These are phyloP conservation scores for Euwallacea fornicatus DNA, from an alignment of 1,140 invertebrate species.

Conservation along the genomic window DNA sequence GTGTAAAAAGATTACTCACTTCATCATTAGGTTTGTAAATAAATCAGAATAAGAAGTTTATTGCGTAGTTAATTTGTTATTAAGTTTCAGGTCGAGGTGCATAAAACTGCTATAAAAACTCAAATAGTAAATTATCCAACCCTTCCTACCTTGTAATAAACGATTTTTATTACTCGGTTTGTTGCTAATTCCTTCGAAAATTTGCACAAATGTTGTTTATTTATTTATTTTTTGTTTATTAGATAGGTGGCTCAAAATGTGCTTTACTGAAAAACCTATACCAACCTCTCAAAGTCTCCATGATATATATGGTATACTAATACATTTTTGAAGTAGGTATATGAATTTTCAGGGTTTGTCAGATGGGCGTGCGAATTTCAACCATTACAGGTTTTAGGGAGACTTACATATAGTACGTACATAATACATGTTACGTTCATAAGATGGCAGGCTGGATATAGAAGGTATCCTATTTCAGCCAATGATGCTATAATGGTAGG, in stretches of 20 bases:
- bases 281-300: background rate
- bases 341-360: slow-evolving; percentile 39
- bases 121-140: too few relatives aligned
- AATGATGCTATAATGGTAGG: slow-evolving; percentile 36
- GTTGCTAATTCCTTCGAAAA: background rate
- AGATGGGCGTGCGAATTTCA: slow-evolving; percentile 34
- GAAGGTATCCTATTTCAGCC: slow-evolving; percentile 32
- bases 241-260: background rate
- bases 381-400: slow-evolving; percentile 39
- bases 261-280: background rate
- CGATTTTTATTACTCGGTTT: background rate
- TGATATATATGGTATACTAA: background rate
- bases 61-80: too few relatives aligned
- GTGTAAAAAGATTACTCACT: slow-evolving; percentile 4
- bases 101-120: too few relatives aligned
- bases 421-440: slow-evolving; percentile 37
- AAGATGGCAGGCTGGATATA: slow-evolving; percentile 20
- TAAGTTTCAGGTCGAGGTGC: too few relatives aligned
- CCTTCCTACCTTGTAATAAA: background rate
- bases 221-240: background rate
- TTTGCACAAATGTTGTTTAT: background rate
- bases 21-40: too few relatives aligned
- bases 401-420: slow-evolving; percentile 42
- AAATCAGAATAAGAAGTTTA: too few relatives aligned
- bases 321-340: too few relatives aligned